Percentiles rank a stretch among this genome's conserved stretches.
These are phyloP conservation scores for Henicopernis longicauda DNA, from an alignment of 2,113 vertebrate species.

Conservation along the genomic window DNA sequence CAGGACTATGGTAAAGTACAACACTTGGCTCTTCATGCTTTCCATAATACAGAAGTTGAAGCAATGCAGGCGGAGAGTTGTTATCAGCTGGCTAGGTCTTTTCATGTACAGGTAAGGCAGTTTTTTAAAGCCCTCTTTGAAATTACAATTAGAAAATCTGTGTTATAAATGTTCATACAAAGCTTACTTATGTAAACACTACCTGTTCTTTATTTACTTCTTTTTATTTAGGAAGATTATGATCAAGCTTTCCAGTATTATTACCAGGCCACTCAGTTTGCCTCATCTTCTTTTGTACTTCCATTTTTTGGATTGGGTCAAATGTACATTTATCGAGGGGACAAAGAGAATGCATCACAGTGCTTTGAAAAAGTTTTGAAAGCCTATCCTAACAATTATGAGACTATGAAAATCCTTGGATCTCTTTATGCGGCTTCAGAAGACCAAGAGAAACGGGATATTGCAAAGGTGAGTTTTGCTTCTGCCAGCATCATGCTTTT, in stretches of 20 bases:
- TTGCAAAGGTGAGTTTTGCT: slow-evolving; percentile 83
- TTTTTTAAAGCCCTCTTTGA: not conserved
- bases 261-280: slow-evolving; percentile 98
- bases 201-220: not conserved
- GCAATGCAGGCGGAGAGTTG: slow-evolving; percentile 99
- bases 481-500: not conserved
- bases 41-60: slow-evolving; percentile 98
- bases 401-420: slow-evolving; percentile 99
- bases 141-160: not conserved
- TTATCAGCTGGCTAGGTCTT: slow-evolving; percentile 95
- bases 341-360: slow-evolving; percentile 97
- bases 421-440: slow-evolving; percentile 96
- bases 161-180: not conserved
- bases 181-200: not conserved
- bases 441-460: slow-evolving; percentile 97
- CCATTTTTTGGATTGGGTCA: slow-evolving; percentile 98
- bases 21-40: slow-evolving; percentile 96
- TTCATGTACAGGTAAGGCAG: slow-evolving; percentile 91
- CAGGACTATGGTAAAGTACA: slow-evolving; percentile 99
- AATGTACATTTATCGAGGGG: slow-evolving; percentile 98
- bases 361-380: slow-evolving; percentile 99
- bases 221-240: slow-evolving; percentile 87
- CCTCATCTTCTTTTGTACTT: slow-evolving; percentile 94
- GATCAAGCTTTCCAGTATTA: slow-evolving; percentile 99
- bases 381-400: slow-evolving; percentile 98